Percentiles rank a stretch among this genome's conserved stretches.
Conservation (phyloP, 30 jellyfish, hydroid and myxozoan species). For the Hydractinia symbiolongicarpus region DNA sequence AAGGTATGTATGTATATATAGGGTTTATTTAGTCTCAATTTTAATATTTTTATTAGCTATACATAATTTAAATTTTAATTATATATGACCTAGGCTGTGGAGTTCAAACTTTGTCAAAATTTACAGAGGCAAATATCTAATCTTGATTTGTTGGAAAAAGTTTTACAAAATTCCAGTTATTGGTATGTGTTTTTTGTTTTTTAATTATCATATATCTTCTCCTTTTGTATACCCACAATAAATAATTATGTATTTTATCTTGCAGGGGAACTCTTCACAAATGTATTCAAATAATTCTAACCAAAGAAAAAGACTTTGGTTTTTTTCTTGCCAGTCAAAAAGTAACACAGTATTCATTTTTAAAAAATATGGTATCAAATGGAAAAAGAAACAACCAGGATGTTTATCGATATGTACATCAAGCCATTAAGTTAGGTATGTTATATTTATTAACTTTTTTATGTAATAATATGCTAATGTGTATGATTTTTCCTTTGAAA, state of each 20-base stretch:
- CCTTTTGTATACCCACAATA: background rate
- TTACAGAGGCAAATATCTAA: conserved; percentile 16
- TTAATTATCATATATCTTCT: background rate
- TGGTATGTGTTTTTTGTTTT: background rate
- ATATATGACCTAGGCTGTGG: conserved; percentile 13
- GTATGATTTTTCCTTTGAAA: no score
- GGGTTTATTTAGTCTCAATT: no score
- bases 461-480: background rate
- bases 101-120: conserved; percentile 13
- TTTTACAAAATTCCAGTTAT: conserved; percentile 5
- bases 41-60: background rate
- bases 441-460: no score
- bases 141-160: background rate
- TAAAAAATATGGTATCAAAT: background rate
- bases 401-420: background rate
- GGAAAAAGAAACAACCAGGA: background rate
- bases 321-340: conserved; percentile 42
- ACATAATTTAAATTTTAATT: background rate
- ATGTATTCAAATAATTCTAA: conserved; percentile 42
- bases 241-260: conserved; percentile 1
- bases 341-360: conserved; percentile 7
- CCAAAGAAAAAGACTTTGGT: conserved; percentile 50
- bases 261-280: conserved; percentile 54
- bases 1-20: no score
- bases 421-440: conserved; percentile 19